phyloP scores from a whole-genome alignment of 2,888 invertebrate genomes.

The Drosophila mulleri region DNA sequence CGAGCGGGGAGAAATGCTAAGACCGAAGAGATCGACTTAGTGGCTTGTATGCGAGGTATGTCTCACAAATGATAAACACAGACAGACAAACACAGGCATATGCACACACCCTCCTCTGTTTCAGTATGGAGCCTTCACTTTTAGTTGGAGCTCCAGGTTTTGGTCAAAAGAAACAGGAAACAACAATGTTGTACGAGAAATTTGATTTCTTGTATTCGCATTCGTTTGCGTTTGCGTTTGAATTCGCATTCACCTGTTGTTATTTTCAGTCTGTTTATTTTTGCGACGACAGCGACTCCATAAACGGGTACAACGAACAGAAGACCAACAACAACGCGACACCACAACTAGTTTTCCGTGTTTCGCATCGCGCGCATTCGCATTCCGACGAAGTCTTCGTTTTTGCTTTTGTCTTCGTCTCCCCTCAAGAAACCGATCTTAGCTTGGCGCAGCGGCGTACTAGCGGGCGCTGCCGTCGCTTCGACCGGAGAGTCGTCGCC shows the following conservation, averaged over 20 bases:
- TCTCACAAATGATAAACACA: slow-evolving; percentile 54
- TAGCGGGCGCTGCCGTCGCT: slow-evolving; percentile 18
- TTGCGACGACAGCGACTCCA: slow-evolving; percentile 48
- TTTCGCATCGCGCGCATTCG: slow-evolving; percentile 61
- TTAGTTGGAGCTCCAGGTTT: slow-evolving; percentile 18
- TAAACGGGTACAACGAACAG: slow-evolving; percentile 46
- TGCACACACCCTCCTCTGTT: slow-evolving; percentile 7
- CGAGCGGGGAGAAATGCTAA: slow-evolving; percentile 1
- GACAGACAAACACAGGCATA: slow-evolving; percentile 20
- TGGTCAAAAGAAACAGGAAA: slow-evolving; percentile 62
- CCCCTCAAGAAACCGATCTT: slow-evolving; percentile 19
- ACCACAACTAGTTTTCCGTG: slow-evolving; percentile 75
- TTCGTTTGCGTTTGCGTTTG: slow-evolving; percentile 38
- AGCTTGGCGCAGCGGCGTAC: slow-evolving; percentile 1
- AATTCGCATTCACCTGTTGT: slow-evolving; percentile 76
- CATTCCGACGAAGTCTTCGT: slow-evolving; percentile 49
- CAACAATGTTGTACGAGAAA: slow-evolving; percentile 65
- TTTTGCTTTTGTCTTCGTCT: slow-evolving; percentile 24
- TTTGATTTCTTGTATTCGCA: slow-evolving; percentile 71
- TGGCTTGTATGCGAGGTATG: slow-evolving; percentile 26
- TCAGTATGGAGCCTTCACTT: not conserved
- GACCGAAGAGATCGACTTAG: slow-evolving; percentile 44
- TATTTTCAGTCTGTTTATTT: slow-evolving; percentile 69
- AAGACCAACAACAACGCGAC: slow-evolving; percentile 43
- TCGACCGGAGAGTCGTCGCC: slow-evolving; percentile 37